A percentile compares a stretch with the other conserved stretches of the same genome.
These are phyloP conservation scores for Dynastes grantii DNA, from an alignment of 2,888 invertebrate genomes.

Conservation along the genomic window DNA sequence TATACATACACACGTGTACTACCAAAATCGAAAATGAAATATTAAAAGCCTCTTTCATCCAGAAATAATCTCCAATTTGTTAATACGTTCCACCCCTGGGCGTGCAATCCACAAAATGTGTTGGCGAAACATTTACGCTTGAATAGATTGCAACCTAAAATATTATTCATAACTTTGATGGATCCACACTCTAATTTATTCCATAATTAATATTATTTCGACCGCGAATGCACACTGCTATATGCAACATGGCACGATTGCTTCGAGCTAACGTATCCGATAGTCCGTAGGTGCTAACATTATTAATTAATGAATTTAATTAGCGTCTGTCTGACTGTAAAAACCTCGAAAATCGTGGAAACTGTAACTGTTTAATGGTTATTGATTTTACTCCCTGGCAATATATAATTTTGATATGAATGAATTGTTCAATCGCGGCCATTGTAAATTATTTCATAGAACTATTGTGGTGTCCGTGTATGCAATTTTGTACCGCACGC, in stretches of 20 bases:
- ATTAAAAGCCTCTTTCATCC: constrained; percentile 1
- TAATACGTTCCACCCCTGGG: not conserved
- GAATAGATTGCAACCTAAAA: not conserved
- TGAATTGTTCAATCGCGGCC: too few species aligned
- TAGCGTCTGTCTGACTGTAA: not conserved
- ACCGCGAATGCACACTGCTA: not conserved
- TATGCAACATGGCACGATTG: not conserved
- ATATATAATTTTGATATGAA: too few species aligned
- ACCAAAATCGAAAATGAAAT: not conserved
- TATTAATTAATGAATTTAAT: constrained; percentile 1
- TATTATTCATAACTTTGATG: constrained; percentile 8
- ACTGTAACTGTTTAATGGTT: too few species aligned
- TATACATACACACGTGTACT: not conserved
- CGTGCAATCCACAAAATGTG: not conserved
- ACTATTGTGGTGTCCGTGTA: too few species aligned
- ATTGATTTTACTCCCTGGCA: too few species aligned
- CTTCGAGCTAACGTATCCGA: not conserved
- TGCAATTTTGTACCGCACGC: too few species aligned
- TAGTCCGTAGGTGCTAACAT: not conserved
- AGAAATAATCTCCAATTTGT: constrained; percentile 8
- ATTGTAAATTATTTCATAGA: too few species aligned
- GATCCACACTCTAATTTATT: not conserved
- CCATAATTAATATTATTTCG: constrained; percentile 1
- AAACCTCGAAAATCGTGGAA: not conserved
- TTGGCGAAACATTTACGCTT: not conserved